Percentiles rank a stretch among this genome's conserved stretches.
Evolutionary conservation across 2,888 invertebrate genomes (phyloP).

Genomic region (Mycalesis mineus): DNA sequence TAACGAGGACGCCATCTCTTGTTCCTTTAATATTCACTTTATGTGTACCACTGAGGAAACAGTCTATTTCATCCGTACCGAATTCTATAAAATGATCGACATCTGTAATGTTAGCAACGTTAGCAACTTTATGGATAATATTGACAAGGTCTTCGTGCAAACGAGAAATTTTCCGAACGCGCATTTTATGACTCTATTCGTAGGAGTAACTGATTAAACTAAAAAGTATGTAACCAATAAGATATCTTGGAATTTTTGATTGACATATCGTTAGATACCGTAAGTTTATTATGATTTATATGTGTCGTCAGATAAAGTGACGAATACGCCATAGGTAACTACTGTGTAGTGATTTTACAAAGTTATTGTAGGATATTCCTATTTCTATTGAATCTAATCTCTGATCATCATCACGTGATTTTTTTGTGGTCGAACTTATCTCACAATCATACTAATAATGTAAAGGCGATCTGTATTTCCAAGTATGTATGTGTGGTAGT

Average conservation of each 20-base stretch:
- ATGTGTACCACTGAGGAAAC: slow-evolving; percentile 44
- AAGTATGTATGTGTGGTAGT: too few relatives aligned
- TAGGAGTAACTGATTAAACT: slow-evolving; percentile 14
- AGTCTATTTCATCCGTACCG: slow-evolving; percentile 51
- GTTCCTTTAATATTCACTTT: slow-evolving; percentile 46
- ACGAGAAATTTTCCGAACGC: slow-evolving; percentile 51
- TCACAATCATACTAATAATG: too few relatives aligned
- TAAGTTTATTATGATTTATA: slow-evolving; percentile 8
- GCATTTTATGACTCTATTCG: slow-evolving; percentile 38
- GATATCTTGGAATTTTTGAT: slow-evolving; percentile 3
- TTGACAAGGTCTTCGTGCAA: slow-evolving; percentile 46
- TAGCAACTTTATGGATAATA: slow-evolving; percentile 48
- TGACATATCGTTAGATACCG: slow-evolving; percentile 17
- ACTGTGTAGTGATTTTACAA: background rate
- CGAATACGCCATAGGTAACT: background rate
- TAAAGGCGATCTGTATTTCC: too few relatives aligned
- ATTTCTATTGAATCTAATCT: too few relatives aligned
- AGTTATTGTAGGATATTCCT: background rate
- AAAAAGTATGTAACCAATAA: slow-evolving; percentile 14
- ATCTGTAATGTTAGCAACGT: slow-evolving; percentile 33
- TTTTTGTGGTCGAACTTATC: too few relatives aligned
- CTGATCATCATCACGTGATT: too few relatives aligned
- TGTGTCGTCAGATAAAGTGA: background rate
- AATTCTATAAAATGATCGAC: slow-evolving; percentile 32
- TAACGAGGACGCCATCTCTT: slow-evolving; percentile 46